phyloP scores from a whole-genome alignment of 2,797 vertebrate genomes.

The Characodon lateralis region DNA sequence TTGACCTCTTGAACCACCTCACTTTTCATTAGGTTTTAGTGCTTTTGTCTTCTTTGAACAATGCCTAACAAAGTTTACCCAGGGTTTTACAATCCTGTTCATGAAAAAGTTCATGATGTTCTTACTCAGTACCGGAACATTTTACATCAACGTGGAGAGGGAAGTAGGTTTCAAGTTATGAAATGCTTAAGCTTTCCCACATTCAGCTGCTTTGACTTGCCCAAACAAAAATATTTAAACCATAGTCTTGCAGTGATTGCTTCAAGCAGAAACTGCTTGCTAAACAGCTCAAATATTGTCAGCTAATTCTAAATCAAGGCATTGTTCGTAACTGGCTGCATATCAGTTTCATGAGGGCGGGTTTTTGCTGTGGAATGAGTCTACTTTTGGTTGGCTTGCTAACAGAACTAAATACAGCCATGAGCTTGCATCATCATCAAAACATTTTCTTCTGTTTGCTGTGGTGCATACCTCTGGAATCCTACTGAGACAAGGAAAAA shows the following conservation, averaged over 20 bases:
- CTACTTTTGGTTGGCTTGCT: conserved; percentile 8
- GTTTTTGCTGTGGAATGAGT: background rate
- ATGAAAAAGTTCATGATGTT: background rate
- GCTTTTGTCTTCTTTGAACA: too few species aligned
- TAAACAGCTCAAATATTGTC: background rate
- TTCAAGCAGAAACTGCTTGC: background rate
- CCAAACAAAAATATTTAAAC: background rate
- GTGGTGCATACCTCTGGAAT: conserved; percentile 28
- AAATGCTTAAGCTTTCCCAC: background rate
- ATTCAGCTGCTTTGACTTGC: background rate
- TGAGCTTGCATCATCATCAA: conserved; percentile 38
- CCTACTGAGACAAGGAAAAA: conserved; percentile 20
- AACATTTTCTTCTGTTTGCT: conserved; percentile 34
- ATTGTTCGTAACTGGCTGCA: background rate
- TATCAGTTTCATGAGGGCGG: background rate
- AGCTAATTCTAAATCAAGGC: background rate
- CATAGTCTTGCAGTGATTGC: background rate
- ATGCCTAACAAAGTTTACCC: too few species aligned
- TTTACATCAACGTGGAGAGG: background rate
- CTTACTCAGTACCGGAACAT: background rate
- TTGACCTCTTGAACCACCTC: background rate
- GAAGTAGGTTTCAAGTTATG: background rate
- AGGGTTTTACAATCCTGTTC: background rate
- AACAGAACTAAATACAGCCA: conserved; percentile 11
- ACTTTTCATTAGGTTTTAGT: too few species aligned